Percentiles rank a stretch among this genome's conserved stretches.
Conservation (phyloP, 2,113 vertebrate genomes). For the Halichoeres trimaculatus region DNA sequence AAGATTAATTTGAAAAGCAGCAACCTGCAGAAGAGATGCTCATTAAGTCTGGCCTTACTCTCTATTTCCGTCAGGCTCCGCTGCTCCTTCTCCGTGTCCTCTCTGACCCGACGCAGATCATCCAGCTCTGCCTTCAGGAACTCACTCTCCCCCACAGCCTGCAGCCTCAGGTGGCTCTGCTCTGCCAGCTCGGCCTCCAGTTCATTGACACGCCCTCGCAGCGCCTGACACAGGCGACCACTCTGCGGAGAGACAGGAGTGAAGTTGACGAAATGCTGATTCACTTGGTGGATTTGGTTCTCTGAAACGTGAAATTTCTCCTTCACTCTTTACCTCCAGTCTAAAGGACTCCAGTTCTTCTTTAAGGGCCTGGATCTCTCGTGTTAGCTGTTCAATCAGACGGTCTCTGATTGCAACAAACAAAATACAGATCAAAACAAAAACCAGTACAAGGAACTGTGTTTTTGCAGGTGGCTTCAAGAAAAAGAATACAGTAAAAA, state of each 20-base stretch:
- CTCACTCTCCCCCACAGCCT: constrained; percentile 91
- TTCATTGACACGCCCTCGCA: constrained; percentile 90
- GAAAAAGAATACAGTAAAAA: neutral
- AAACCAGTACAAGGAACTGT: neutral
- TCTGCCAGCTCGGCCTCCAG: constrained; percentile 95
- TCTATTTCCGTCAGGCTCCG: constrained; percentile 94
- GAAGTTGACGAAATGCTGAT: too few species aligned
- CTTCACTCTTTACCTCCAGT: constrained; percentile 84
- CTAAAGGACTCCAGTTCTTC: constrained; percentile 90
- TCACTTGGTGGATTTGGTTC: neutral
- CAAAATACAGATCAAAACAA: neutral
- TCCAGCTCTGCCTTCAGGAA: constrained; percentile 93
- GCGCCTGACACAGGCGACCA: constrained; percentile 84
- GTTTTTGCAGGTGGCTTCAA: too few species aligned
- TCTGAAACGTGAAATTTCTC: neutral
- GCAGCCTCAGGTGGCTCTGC: constrained; percentile 93
- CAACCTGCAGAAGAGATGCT: neutral
- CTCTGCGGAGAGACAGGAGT: constrained; percentile 78
- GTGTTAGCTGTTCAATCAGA: constrained; percentile 90
- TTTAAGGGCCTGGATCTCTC: constrained; percentile 88
- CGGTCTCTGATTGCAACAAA: constrained; percentile 85
- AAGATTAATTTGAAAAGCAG: too few species aligned
- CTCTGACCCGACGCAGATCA: constrained; percentile 89
- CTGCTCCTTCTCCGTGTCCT: constrained; percentile 96
- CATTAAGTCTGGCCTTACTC: constrained; percentile 73